These are phyloP conservation scores for Donacobius atricapilla DNA, from an alignment of 2,113 vertebrate species.

Conservation along the genomic window DNA sequence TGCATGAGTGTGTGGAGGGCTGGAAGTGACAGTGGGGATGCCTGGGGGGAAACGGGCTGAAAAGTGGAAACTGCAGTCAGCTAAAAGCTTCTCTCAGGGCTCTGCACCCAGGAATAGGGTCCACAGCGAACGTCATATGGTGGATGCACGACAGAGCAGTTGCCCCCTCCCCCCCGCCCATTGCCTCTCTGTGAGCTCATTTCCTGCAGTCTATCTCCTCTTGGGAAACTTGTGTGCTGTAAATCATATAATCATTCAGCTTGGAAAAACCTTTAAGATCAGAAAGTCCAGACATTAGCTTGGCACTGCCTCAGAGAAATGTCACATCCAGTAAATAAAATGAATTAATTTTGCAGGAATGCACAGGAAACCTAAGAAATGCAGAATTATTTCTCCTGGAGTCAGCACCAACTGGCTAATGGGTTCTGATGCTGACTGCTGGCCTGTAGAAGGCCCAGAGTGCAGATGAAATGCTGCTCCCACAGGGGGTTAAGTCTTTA, in stretches of 20 bases:
- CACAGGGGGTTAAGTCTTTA: neutral
- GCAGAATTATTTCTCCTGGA: neutral
- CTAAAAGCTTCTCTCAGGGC: neutral
- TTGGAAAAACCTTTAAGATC: neutral
- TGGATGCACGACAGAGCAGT: neutral
- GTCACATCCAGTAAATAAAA: neutral
- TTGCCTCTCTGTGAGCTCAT: neutral
- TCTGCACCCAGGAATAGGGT: neutral
- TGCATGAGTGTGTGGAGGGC: neutral
- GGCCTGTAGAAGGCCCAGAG: rapidly evolving
- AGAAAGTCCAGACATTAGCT: neutral
- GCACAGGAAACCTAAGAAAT: neutral
- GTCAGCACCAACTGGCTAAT: rapidly evolving
- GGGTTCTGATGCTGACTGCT: neutral
- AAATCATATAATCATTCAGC: neutral
- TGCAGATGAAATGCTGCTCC: neutral
- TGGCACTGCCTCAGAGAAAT: neutral
- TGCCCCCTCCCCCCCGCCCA: neutral
- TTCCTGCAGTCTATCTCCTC: neutral
- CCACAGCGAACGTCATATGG: neutral
- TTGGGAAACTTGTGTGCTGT: neutral
- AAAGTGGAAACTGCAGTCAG: neutral
- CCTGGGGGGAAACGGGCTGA: neutral
- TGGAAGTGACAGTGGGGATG: neutral
- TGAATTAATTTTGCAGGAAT: neutral